Conservation (phyloP, 2,797 vertebrate genomes). For the Pangasius mekongensis region DNA sequence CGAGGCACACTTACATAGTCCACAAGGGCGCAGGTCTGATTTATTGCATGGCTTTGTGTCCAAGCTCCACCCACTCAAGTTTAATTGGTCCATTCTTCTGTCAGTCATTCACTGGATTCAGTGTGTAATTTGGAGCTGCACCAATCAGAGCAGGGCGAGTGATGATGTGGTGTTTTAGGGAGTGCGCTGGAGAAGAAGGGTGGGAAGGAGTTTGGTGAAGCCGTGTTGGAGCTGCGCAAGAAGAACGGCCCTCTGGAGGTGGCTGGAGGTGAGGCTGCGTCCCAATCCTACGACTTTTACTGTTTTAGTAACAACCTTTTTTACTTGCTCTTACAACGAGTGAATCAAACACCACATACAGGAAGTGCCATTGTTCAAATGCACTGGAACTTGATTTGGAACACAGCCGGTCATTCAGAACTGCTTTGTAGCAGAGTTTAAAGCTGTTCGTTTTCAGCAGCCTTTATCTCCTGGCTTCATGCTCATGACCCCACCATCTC, state of each 20-base stretch:
- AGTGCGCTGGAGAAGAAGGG: conserved; percentile 94
- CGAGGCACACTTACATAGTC: background rate
- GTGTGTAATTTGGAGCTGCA: background rate
- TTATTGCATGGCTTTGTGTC: conserved; percentile 29
- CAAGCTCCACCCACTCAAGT: background rate
- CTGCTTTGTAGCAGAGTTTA: background rate
- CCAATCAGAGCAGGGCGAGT: background rate
- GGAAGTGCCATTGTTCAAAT: background rate
- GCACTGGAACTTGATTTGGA: background rate
- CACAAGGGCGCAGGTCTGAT: background rate
- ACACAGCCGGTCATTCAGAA: background rate
- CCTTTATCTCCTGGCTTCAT: background rate
- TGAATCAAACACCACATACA: background rate
- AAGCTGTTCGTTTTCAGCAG: background rate
- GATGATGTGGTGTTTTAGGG: conserved; percentile 71
- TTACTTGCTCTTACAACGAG: background rate
- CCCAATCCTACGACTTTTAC: background rate
- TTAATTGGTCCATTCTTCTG: background rate
- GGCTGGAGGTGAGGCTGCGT: conserved; percentile 83
- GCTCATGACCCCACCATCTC: background rate
- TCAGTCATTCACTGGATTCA: background rate
- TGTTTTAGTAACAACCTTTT: background rate
- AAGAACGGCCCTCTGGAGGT: conserved; percentile 94
- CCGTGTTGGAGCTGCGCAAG: conserved; percentile 90
- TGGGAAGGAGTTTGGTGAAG: conserved; percentile 93